Evolutionary conservation across 2,113 vertebrate genomes (phyloP), one percentile per base, ranked within the genome.

Genomic region (Cyrtonyx montezumae): DNA sequence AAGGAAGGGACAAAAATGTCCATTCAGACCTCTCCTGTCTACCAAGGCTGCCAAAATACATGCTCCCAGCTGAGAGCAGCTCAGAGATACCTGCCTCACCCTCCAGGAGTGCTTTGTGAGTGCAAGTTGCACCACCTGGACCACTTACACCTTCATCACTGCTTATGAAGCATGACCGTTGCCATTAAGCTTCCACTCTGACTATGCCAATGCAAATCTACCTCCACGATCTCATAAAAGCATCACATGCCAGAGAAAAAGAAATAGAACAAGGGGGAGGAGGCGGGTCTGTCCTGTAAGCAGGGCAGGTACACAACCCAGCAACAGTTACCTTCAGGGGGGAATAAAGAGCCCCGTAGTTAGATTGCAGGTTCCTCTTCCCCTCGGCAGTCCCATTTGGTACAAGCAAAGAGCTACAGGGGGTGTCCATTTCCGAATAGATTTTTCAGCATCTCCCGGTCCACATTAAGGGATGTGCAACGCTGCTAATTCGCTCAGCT

Each of bases 381-480:
- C 48, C n/a, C 34, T 13, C 9, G 26, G 20, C 46, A 79, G 30
- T 8, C 63, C 70, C 69, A 34, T 36, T 83, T 70, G 48, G 28
- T 37, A 42, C 10, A 78, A 28, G 66, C 1, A 7, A 82, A 21
- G 17, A 71, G 48, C 70, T 37, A 15, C 3, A 49, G 26, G 45
- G 19, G 19, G 23, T 8, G 8, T 19, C 14, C 1, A 12, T 12
- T 28, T 30, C 51, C 22, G 43, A n/a, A 16, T 19, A 62, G 45
- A 6, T 23, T 65, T 55, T 26, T 37, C 46, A 20, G 6, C 51
- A 76, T 20, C 43, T 68, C 78, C 67, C 4, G 22, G 48, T 3
- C 22, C 8, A 3, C 61, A 32, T 51, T 1, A 16, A 8, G 9
- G 67, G 46, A 6, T 1, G 13, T 20, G 2, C 0, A 13, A 45